These are phyloP conservation scores for Perca schrenkii DNA, from an alignment of 2,113 vertebrate species.

Conservation along the genomic window DNA sequence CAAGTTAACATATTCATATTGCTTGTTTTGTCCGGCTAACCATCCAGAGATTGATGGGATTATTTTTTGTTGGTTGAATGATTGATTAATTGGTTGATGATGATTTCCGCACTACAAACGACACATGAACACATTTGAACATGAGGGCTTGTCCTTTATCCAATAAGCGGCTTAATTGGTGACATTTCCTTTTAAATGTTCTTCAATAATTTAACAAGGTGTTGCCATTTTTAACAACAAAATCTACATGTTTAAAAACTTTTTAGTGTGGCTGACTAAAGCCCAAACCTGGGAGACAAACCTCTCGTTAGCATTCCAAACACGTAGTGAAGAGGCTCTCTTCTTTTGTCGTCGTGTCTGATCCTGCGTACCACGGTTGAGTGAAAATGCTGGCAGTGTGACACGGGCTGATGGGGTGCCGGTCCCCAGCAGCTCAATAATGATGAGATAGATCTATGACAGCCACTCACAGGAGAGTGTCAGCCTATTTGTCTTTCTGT, in stretches of 20 bases:
- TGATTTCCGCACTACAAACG: not conserved
- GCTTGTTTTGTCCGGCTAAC: not conserved
- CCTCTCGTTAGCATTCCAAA: constrained; percentile 41
- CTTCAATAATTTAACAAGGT: not conserved
- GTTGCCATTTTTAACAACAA: not conserved
- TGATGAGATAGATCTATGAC: constrained; percentile 82
- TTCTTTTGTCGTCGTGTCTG: constrained; percentile 39
- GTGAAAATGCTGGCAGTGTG: constrained; percentile 53
- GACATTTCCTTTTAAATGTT: not conserved
- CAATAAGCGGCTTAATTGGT: not conserved
- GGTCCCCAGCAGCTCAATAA: constrained; percentile 74
- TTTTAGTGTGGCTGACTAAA: not conserved
- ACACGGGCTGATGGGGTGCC: constrained; percentile 67
- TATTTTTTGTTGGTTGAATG: not conserved
- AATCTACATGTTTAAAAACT: not conserved
- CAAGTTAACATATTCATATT: not conserved
- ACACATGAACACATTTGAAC: not conserved
- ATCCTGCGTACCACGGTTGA: constrained; percentile 22
- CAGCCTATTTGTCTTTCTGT: constrained; percentile 84
- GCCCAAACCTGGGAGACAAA: constrained; percentile 10
- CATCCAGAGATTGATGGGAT: too few relatives aligned
- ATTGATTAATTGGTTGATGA: not conserved
- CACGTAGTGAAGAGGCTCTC: constrained; percentile 49
- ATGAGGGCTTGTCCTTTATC: not conserved
- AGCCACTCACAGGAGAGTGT: constrained; percentile 79